A percentile compares a stretch with the other conserved stretches of the same genome.
Conservation (phyloP, 2,113 vertebrate species). For the Phrynocephalus versicolor region DNA sequence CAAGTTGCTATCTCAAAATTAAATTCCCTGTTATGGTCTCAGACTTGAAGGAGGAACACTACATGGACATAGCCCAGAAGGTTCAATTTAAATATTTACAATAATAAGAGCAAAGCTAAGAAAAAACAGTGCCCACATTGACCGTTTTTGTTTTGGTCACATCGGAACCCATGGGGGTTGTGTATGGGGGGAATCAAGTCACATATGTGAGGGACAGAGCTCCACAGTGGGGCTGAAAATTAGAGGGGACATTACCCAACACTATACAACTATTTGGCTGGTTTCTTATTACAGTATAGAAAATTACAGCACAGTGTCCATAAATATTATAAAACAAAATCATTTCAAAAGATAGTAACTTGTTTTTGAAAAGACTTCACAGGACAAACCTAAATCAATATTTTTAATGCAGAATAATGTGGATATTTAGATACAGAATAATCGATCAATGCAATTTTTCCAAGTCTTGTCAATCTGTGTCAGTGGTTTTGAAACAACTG, state of each 20-base stretch:
- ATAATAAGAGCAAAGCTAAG: background rate
- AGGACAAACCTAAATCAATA: background rate
- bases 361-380: background rate
- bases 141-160: too few relatives aligned
- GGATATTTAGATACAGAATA: too few relatives aligned
- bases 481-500: background rate
- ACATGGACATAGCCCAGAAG: background rate
- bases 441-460: too few relatives aligned
- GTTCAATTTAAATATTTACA: background rate
- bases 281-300: background rate
- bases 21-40: background rate
- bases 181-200: too few relatives aligned
- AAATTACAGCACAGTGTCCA: background rate
- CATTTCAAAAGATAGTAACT: background rate
- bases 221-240: too few relatives aligned
- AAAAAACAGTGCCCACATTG: too few relatives aligned
- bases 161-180: too few relatives aligned
- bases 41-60: background rate
- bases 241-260: too few relatives aligned
- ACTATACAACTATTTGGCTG: background rate
- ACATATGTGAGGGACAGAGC: too few relatives aligned
- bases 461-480: background rate
- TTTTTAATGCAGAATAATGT: too few relatives aligned
- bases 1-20: background rate
- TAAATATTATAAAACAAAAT: too few relatives aligned